phyloP scores from a whole-genome alignment of 2,113 vertebrate genomes.

The Nothocercus julius region DNA sequence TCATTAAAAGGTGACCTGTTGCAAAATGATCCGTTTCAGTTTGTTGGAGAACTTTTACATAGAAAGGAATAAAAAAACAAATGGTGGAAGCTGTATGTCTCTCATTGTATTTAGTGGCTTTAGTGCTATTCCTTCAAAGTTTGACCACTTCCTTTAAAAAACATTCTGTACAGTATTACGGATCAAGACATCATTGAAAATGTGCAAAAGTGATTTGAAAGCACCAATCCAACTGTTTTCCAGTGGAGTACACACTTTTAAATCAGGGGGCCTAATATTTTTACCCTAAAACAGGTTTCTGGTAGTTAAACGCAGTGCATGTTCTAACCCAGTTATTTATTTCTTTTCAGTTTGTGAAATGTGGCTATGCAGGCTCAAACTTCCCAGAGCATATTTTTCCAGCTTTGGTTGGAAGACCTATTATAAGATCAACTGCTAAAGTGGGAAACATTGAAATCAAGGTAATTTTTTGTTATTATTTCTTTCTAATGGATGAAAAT shows the following conservation, averaged over 20 bases:
- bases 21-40: neutral
- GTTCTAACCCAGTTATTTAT: slow-evolving; percentile 19
- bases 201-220: neutral
- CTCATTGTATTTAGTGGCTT: fast-evolving
- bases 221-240: neutral
- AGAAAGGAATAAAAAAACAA: neutral
- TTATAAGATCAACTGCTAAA: slow-evolving; percentile 99
- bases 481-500: slow-evolving; percentile 31
- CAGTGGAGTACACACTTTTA: neutral
- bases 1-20: neutral
- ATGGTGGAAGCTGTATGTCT: neutral
- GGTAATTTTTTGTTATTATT: slow-evolving; percentile 80
- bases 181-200: neutral
- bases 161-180: neutral
- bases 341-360: slow-evolving; percentile 94
- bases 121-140: neutral
- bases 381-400: slow-evolving; percentile 99
- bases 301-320: neutral
- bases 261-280: neutral
- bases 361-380: slow-evolving; percentile 98
- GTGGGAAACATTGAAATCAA: slow-evolving; percentile 99
- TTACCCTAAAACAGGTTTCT: neutral
- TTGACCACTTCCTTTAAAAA: neutral
- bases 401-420: slow-evolving; percentile 96
- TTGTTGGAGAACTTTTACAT: neutral